Base-by-base conservation (phyloP, 2,888 invertebrate species). In the Colletes collaris region DNA sequence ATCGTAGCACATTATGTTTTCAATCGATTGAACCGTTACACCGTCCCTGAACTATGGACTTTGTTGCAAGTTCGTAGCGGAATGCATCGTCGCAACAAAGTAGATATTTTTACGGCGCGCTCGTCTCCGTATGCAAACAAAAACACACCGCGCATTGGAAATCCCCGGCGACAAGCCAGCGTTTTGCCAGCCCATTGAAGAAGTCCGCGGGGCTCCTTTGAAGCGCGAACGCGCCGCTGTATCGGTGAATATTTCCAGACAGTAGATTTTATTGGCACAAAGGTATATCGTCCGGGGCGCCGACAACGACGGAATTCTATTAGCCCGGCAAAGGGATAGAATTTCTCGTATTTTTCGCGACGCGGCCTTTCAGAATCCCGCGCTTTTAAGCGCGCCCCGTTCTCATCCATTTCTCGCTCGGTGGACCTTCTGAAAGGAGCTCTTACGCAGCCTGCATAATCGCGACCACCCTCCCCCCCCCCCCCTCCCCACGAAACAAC, bases 11-110 rank as follows among this genome's bases (percentile, higher is more conserved):
- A 44, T 64, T 58, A 62, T 44, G 52, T 76, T 69, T 55, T 35
- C 64, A 49, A 78, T 78, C 69, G 78, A 78, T 78, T 46, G 64
- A 13, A 46, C 27, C 16, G 35, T 50, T 27, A 5, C 46, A 16
- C 62, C 16, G 78, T 64, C 78, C 78, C 69, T 76, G 78, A 78
- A 78, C 78, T 76, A 60, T 76, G 69, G 76, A 78, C 76, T 76
- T 78, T 65, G 35, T 35, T 40, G 60, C 71, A 59, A 75, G 35
- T 68, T 68, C 75, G 53, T 27, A 52, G 63, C 64, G 68, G 44
- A 16, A 40, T 7, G 4, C n/a, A 7, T 66, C 16, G 56, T 6
- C 49, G 27, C 58, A n/a, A 46, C 56, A 63, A 66, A 56, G 76
- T 44, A 55, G 80, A 55, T 72, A 64, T 74, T 79, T 67, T 75